Conservation (phyloP, 2,888 invertebrate genomes). For the Synanthedon formicaeformis region DNA sequence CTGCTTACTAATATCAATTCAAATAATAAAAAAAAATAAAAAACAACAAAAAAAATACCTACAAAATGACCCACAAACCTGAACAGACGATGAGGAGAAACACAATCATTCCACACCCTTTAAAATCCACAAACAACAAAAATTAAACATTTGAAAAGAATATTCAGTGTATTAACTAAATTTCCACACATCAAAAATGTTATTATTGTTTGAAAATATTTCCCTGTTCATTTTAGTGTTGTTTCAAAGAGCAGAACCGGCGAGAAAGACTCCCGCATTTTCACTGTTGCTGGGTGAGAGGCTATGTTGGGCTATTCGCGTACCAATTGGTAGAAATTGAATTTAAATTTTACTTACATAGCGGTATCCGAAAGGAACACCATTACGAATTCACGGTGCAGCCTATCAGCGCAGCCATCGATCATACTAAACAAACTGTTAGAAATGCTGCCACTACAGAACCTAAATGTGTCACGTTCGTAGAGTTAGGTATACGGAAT, state of each 20-base stretch:
- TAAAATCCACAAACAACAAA: neutral
- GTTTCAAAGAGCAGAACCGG: slow-evolving; percentile 52
- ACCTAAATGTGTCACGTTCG: too few relatives aligned
- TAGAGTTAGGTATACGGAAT: too few relatives aligned
- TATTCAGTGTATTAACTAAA: slow-evolving; percentile 28
- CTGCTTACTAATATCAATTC: too few relatives aligned
- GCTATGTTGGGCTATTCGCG: slow-evolving; percentile 20
- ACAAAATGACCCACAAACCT: slow-evolving; percentile 31
- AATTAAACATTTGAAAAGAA: neutral
- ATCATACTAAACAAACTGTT: slow-evolving; percentile 51
- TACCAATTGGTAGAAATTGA: slow-evolving; percentile 30
- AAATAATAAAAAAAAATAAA: neutral
- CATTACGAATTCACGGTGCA: slow-evolving; percentile 49
- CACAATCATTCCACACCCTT: slow-evolving; percentile 46
- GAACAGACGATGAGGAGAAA: slow-evolving; percentile 41
- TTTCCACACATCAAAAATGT: slow-evolving; percentile 49
- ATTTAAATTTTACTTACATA: slow-evolving; percentile 57
- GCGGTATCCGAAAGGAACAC: slow-evolving; percentile 37
- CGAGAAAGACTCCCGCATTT: slow-evolving; percentile 54
- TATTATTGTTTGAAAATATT: slow-evolving; percentile 37
- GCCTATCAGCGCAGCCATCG: slow-evolving; percentile 22
- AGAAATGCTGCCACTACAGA: slow-evolving; percentile 11
- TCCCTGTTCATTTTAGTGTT: slow-evolving; percentile 54
- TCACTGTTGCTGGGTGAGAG: slow-evolving; percentile 45
- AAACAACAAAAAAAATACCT: neutral